Percentiles rank a stretch among this genome's conserved stretches.
These are phyloP conservation scores for Otolemur crassicaudatus DNA, from an alignment of 2,797 vertebrate genomes.

Conservation along the genomic window DNA sequence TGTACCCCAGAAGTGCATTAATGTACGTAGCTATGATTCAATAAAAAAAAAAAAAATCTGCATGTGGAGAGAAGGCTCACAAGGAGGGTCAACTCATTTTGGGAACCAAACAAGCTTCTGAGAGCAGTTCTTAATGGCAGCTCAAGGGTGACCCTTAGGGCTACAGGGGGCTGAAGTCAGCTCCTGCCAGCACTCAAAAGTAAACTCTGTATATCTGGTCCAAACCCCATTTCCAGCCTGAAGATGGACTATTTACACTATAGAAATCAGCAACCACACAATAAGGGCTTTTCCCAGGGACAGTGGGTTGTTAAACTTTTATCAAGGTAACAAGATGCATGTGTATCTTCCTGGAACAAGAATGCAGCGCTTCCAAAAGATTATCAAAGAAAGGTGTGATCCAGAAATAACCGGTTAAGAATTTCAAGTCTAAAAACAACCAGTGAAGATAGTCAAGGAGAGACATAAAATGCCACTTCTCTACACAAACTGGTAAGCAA, in stretches of 20 bases:
- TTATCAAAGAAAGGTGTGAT: not conserved
- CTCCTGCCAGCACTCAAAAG: not conserved
- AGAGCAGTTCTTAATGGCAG: not conserved
- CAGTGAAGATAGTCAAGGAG: not conserved
- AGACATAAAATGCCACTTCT: constrained; percentile 13
- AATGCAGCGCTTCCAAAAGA: not conserved
- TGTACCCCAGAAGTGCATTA: no score
- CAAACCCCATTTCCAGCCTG: not conserved
- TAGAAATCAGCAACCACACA: not conserved
- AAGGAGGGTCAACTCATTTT: not conserved
- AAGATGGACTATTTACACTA: constrained; percentile 13
- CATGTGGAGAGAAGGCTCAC: not conserved
- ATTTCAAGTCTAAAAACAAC: not conserved
- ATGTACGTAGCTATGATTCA: no score
- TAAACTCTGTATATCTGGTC: not conserved
- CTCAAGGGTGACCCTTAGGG: not conserved
- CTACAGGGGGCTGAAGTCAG: not conserved
- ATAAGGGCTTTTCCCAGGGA: not conserved
- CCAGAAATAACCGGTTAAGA: constrained; percentile 22
- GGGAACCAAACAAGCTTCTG: not conserved
- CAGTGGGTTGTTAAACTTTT: not conserved
- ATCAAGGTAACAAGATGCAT: not conserved
- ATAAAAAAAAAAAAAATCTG: no score
- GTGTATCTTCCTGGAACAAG: not conserved
- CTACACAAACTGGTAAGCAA: not conserved